Evolutionary conservation across 2,888 invertebrate genomes (phyloP).

Genomic region (Hirtodrosophila alboralis): DNA sequence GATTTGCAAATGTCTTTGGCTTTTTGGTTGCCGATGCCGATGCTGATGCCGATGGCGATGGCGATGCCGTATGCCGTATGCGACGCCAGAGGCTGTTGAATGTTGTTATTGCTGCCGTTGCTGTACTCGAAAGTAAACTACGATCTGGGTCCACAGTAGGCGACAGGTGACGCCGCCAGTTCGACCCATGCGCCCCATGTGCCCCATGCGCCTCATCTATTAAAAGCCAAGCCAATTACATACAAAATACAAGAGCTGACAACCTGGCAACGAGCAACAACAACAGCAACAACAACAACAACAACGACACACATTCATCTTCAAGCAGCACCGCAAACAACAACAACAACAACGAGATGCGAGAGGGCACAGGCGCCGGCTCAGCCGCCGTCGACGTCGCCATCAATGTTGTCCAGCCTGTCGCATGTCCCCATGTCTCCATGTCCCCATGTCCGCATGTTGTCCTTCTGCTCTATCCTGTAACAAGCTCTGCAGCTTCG

Average conservation of each 20-base stretch:
- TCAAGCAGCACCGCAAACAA: slow-evolving; percentile 56
- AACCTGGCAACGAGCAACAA: slow-evolving; percentile 51
- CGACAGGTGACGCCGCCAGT: slow-evolving; percentile 73
- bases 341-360: slow-evolving; percentile 36
- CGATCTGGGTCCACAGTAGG: slow-evolving; percentile 58
- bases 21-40: slow-evolving; percentile 62
- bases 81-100: slow-evolving; percentile 2
- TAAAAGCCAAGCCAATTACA: slow-evolving; percentile 70
- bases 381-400: slow-evolving; percentile 52
- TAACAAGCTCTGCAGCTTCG: slow-evolving; percentile 55
- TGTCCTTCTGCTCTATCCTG: slow-evolving; percentile 49
- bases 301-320: slow-evolving; percentile 76
- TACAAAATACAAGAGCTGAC: slow-evolving; percentile 76
- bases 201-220: slow-evolving; percentile 43
- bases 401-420: slow-evolving; percentile 1
- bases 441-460: no score
- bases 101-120: slow-evolving; percentile 20
- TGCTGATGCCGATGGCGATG: slow-evolving; percentile 14
- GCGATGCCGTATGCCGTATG: slow-evolving; percentile 4
- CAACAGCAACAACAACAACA: slow-evolving; percentile 20
- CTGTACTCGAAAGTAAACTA: slow-evolving; percentile 46
- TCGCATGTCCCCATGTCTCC: no score
- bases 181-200: slow-evolving; percentile 27
- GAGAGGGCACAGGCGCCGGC: slow-evolving; percentile 65
- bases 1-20: slow-evolving; percentile 81